Evolutionary conservation across 2,797 vertebrate genomes (phyloP), one percentile per base, ranked within the genome.

Genomic region (Lepus townsendii): DNA sequence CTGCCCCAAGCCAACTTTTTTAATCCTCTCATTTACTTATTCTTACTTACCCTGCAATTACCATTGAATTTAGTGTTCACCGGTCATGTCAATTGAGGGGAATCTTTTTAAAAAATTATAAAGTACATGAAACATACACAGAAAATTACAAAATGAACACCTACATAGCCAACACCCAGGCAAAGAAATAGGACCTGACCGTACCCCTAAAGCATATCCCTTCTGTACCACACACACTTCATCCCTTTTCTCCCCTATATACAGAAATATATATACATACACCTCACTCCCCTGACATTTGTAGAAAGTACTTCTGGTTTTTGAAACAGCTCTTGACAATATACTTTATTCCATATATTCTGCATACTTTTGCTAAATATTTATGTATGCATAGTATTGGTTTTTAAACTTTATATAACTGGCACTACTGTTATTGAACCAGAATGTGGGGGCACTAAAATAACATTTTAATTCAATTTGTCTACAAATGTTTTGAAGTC

Each of bases 331-430:
- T 95, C 22, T 54, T 82, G 78, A 79, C 11, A 73, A 52, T 65
- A 78, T 24, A 93, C 50, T 87, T 94, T 87, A 69, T 27, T 20
- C 26, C 60, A 9, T 80, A 10, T 32, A 54, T 62, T 85, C 17
- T 42, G 75, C 35, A 91, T 72, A 91, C 13, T 82, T 95, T 78
- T 77, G 38, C 24, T 54, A 4, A 60, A 6, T 68, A 60, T 72
- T 80, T 90, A 71, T 63, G 35, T 88, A 26, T 79, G 42, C 68
- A 13, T 86, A 57, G 19, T 83, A 83, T 82, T 68, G 38, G 20
- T 89, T 92, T 93, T 85, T 73, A 93, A 82, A 93, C 38, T 76
- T 95, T 75, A 62, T 60, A 7, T 86, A 84, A 93, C 54, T 91
- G 50, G 5, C 32, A 47, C 27, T 89, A 19, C 42, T n/a, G 14